These are phyloP conservation scores for Formica aserva DNA, from an alignment of 2,888 invertebrate species.

Conservation along the genomic window DNA sequence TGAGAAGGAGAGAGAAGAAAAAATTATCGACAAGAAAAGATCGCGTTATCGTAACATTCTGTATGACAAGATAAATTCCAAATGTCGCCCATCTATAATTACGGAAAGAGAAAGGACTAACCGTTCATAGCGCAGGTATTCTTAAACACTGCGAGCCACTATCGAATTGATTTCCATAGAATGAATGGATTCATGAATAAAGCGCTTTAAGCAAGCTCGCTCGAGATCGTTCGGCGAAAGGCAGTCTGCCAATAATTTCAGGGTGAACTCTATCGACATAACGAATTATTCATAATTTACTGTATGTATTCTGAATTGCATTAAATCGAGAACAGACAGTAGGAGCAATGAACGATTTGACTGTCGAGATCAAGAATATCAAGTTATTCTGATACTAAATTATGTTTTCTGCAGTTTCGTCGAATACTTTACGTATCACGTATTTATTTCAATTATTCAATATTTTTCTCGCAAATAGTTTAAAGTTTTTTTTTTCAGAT, in stretches of 20 bases:
- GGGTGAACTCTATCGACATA: conserved; percentile 46
- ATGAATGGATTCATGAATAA: conserved; percentile 72
- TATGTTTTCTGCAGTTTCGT: neutral
- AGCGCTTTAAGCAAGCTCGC: conserved; percentile 53
- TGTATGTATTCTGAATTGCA: conserved; percentile 51
- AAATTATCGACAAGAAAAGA: neutral
- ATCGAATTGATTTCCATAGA: conserved; percentile 68
- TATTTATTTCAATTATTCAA: neutral
- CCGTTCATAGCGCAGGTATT: conserved; percentile 53
- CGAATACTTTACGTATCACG: neutral
- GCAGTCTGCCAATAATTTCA: conserved; percentile 68
- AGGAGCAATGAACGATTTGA: conserved; percentile 29
- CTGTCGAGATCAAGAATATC: conserved; percentile 10
- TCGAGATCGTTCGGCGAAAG: conserved; percentile 41
- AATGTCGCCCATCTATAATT: conserved; percentile 44
- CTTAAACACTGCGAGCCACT: conserved; percentile 55
- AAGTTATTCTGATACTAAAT: conserved; percentile 12
- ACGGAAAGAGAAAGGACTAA: conserved; percentile 44
- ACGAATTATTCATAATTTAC: conserved; percentile 57
- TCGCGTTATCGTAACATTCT: conserved; percentile 19
- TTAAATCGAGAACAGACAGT: conserved; percentile 37
- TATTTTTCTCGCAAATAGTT: neutral
- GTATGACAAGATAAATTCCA: conserved; percentile 52
- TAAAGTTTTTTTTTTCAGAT: neutral
- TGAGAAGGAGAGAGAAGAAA: neutral